Conservation (phyloP, 2,113 vertebrate species). For the Gymnogyps californianus region DNA sequence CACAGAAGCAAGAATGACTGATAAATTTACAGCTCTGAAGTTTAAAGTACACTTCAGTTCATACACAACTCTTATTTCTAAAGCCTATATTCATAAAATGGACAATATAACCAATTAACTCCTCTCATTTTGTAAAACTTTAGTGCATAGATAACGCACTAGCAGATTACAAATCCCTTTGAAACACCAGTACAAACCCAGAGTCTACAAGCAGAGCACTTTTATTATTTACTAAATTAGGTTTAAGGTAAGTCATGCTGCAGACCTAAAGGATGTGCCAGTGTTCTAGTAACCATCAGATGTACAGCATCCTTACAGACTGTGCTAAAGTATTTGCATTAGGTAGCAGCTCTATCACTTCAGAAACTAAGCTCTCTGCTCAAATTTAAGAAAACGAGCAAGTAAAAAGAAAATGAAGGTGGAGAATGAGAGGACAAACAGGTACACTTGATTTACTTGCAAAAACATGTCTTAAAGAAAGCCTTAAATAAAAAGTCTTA, state of each 20-base stretch:
- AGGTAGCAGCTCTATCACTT: neutral
- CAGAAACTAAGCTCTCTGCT: neutral
- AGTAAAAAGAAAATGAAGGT: neutral
- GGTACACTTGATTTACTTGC: neutral
- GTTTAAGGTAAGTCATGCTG: neutral
- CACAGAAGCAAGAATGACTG: neutral
- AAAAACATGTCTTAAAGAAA: neutral
- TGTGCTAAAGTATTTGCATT: neutral
- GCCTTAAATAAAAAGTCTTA: neutral
- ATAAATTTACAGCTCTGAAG: neutral
- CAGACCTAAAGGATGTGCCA: neutral
- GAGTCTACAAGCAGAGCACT: neutral
- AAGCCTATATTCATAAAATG: neutral
- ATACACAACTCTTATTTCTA: neutral
- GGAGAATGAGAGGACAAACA: neutral
- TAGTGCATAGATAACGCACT: neutral
- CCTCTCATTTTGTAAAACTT: neutral
- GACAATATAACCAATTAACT: neutral
- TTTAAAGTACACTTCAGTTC: neutral
- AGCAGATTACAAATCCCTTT: neutral
- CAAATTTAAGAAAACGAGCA: neutral
- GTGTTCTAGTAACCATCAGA: neutral
- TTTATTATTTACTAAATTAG: neutral
- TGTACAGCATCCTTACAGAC: neutral
- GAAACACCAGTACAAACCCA: neutral